A percentile compares a stretch with the other conserved stretches of the same genome.
These are phyloP conservation scores for Hylaeus anthracinus DNA, from an alignment of 1,140 invertebrate genomes.

Conservation along the genomic window DNA sequence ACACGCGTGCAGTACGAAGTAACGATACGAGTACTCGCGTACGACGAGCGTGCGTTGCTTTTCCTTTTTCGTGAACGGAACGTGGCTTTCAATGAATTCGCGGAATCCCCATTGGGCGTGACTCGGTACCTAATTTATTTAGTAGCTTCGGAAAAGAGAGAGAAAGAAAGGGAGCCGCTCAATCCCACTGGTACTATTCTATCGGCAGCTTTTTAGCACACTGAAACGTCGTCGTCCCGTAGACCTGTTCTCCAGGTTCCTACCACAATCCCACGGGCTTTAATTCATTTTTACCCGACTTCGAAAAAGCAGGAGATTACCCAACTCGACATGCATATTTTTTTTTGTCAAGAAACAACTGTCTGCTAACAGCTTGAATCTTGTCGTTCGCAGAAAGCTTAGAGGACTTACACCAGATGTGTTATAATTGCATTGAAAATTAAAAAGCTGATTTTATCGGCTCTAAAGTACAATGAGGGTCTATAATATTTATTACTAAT, in stretches of 20 bases:
- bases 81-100: constrained; percentile 8
- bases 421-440: too few species aligned
- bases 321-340: too few species aligned
- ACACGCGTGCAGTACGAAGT: too few species aligned
- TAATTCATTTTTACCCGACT: constrained; percentile 54
- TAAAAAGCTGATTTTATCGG: too few species aligned
- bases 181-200: constrained; percentile 50
- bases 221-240: constrained; percentile 63
- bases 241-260: constrained; percentile 10
- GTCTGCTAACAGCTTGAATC: constrained; percentile 5
- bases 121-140: constrained; percentile 66
- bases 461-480: too few species aligned
- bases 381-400: too few species aligned
- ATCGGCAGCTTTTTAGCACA: constrained; percentile 66
- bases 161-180: constrained; percentile 50
- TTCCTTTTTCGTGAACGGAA: too few species aligned
- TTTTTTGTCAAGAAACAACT: constrained; percentile 47
- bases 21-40: not conserved
- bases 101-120: constrained; percentile 59
- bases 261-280: constrained; percentile 26
- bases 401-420: too few species aligned
- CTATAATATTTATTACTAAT: too few species aligned
- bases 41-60: too few species aligned
- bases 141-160: constrained; percentile 51
- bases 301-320: too few species aligned